phyloP scores from a whole-genome alignment of 1,140 invertebrate species.

The Sycophaga agraensis region DNA sequence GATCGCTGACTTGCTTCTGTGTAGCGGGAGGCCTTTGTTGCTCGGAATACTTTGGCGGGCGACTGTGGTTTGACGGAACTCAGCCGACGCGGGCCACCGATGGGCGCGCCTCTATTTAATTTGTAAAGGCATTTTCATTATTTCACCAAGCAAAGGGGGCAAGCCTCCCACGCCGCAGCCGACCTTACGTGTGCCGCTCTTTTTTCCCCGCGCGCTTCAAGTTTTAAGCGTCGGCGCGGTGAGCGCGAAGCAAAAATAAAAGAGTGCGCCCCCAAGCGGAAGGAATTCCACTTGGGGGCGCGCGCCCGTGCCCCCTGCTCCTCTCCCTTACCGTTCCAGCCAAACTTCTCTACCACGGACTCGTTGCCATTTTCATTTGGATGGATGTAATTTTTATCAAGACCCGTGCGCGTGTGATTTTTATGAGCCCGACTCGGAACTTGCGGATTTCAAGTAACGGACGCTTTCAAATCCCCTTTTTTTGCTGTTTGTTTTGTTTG shows the following conservation, averaged over 20 bases:
- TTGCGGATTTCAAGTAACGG: no score
- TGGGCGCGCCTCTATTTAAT: slow-evolving; percentile 41
- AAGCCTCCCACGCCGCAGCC: slow-evolving; percentile 4
- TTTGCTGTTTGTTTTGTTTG: no score
- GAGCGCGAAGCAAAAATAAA: background rate
- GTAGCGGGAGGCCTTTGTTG: slow-evolving; percentile 37
- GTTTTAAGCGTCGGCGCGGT: background rate
- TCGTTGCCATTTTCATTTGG: slow-evolving; percentile 6
- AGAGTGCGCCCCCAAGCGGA: no score
- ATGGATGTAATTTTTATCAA: slow-evolving; percentile 13
- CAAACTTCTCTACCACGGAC: background rate
- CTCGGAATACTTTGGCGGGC: slow-evolving; percentile 45
- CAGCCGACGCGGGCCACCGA: slow-evolving; percentile 32
- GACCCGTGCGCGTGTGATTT: background rate
- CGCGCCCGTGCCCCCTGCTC: background rate
- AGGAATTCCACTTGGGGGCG: slow-evolving; percentile 3
- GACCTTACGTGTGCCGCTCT: background rate
- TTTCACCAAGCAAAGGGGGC: slow-evolving; percentile 41
- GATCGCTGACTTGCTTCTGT: background rate
- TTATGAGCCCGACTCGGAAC: background rate
- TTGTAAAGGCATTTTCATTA: slow-evolving; percentile 49
- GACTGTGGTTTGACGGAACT: slow-evolving; percentile 49
- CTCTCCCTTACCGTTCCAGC: background rate
- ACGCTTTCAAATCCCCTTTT: no score
- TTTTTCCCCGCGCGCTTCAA: background rate